A percentile compares a stretch with the other conserved stretches of the same genome.
Evolutionary conservation across 2,113 vertebrate species (phyloP).

Genomic region (Morone saxatilis): DNA sequence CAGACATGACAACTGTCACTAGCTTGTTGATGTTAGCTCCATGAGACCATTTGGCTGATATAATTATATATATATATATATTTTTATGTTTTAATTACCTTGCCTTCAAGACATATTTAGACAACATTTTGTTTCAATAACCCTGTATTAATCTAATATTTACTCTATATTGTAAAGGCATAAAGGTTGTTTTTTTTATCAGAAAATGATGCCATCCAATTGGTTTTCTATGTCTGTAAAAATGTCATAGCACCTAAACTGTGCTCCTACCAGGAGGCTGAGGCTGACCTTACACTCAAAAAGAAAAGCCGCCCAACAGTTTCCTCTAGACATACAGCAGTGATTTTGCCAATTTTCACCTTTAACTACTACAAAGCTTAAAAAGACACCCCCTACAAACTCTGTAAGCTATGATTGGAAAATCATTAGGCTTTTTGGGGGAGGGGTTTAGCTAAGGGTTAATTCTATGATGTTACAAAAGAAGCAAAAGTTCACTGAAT

Average conservation of each 20-base stretch:
- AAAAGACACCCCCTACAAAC: too few relatives aligned
- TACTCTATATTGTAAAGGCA: too few relatives aligned
- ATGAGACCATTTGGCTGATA: neutral
- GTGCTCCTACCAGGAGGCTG: conserved; percentile 41
- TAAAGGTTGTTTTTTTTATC: too few relatives aligned
- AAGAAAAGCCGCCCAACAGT: conserved; percentile 4
- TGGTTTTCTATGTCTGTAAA: too few relatives aligned
- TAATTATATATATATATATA: neutral
- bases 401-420: neutral
- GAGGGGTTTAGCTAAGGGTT: neutral
- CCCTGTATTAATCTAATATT: too few relatives aligned
- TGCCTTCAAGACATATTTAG: too few relatives aligned
- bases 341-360: neutral
- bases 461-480: neutral
- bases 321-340: conserved; percentile 17
- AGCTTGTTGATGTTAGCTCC: neutral
- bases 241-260: neutral
- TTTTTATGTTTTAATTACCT: too few relatives aligned
- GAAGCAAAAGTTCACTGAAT: neutral
- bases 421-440: too few relatives aligned
- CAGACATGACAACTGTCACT: too few relatives aligned
- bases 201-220: too few relatives aligned
- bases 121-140: too few relatives aligned
- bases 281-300: conserved; percentile 46
- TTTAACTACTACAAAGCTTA: neutral